These are phyloP conservation scores for Sebastes steindachneri DNA, from an alignment of 2,797 vertebrate species.

Conservation along the genomic window DNA sequence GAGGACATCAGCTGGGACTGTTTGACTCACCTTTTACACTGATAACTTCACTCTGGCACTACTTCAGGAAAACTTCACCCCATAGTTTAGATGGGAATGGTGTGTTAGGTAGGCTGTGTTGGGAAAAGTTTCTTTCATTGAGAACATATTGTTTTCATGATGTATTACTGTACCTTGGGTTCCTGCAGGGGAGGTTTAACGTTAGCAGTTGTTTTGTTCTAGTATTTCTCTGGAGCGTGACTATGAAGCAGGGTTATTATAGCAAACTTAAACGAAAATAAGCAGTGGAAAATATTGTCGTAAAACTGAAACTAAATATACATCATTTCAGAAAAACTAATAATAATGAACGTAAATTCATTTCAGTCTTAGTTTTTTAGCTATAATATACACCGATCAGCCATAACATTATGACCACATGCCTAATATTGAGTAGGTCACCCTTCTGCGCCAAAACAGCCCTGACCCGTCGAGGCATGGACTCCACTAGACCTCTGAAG, in stretches of 20 bases:
- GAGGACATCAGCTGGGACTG: slow-evolving; percentile 7
- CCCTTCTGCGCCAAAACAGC: no score
- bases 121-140: neutral
- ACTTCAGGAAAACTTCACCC: neutral
- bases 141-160: neutral
- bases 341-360: neutral
- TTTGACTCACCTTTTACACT: neutral
- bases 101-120: neutral
- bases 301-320: neutral
- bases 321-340: neutral
- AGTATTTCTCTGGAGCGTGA: neutral
- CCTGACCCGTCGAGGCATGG: no score
- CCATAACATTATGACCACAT: no score
- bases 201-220: neutral
- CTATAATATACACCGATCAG: no score
- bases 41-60: neutral
- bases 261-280: neutral
- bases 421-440: no score
- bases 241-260: neutral
- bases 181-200: neutral
- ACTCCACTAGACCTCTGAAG: no score
- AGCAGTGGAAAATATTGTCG: neutral
- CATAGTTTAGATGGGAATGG: neutral
- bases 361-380: no score
- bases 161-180: neutral